Percentiles rank a stretch among this genome's conserved stretches.
phyloP scores from a whole-genome alignment of 2,797 vertebrate species.

The Diplodus puntazzo region DNA sequence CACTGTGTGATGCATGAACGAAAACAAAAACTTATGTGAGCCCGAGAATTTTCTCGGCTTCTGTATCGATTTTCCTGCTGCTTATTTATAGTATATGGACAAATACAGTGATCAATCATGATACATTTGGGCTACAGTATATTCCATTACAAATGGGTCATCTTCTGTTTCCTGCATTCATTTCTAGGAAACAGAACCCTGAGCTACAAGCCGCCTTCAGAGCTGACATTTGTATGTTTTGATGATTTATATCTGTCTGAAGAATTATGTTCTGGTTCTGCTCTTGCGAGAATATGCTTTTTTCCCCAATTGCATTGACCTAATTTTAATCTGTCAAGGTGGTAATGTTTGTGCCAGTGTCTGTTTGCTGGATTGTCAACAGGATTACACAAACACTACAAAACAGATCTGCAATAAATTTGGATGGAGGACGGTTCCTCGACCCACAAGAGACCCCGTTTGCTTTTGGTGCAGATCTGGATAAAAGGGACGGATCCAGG shows the following conservation, averaged over 20 bases:
- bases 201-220: background rate
- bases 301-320: background rate
- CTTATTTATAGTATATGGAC: constrained; percentile 52
- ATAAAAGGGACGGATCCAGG: no score
- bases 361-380: no score
- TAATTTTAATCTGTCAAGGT: background rate
- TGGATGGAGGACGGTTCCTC: no score
- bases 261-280: background rate
- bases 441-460: no score
- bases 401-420: no score
- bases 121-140: constrained; percentile 38
- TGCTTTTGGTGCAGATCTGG: no score
- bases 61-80: constrained; percentile 38
- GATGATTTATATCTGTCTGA: constrained; percentile 7
- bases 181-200: constrained; percentile 24
- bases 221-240: constrained; percentile 15
- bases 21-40: background rate
- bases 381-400: no score
- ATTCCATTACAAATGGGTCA: constrained; percentile 28
- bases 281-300: background rate
- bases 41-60: constrained; percentile 26
- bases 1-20: constrained; percentile 17
- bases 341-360: no score
- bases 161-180: constrained; percentile 17
- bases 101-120: constrained; percentile 50